Evolutionary conservation across 2,113 vertebrate genomes (phyloP).

Genomic region (Ptyas mucosa): DNA sequence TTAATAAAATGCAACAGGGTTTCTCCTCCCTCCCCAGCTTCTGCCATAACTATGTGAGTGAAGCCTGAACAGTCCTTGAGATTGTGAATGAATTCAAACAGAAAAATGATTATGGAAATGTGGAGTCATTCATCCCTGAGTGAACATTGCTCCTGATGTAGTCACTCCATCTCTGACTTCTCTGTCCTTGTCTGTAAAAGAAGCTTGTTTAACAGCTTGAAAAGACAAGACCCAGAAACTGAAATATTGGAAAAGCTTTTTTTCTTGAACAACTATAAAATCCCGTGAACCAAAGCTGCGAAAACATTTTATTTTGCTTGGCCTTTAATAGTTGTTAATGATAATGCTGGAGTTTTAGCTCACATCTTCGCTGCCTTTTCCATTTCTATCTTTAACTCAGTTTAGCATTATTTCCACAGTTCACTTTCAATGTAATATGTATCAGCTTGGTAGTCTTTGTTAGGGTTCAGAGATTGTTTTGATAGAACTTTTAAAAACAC

Average conservation of each 20-base stretch:
- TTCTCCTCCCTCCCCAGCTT: background rate
- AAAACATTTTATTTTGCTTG: background rate
- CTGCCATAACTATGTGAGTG: background rate
- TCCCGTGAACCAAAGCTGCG: background rate
- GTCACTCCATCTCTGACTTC: conserved; percentile 1
- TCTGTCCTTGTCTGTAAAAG: conserved; percentile 10
- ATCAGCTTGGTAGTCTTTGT: background rate
- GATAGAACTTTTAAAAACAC: background rate
- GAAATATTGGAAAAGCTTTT: background rate
- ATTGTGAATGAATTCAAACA: conserved; percentile 22
- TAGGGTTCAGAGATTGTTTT: background rate
- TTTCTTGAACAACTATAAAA: background rate
- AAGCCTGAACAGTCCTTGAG: conserved; percentile 17
- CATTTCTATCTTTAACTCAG: background rate
- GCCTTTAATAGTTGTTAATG: background rate
- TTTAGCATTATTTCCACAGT: background rate
- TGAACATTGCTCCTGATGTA: conserved; percentile 10
- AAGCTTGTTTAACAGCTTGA: conserved; percentile 6
- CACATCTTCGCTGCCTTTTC: background rate
- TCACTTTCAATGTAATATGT: background rate
- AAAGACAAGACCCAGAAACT: background rate
- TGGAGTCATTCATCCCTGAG: background rate
- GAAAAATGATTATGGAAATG: conserved; percentile 15
- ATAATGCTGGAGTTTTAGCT: background rate
- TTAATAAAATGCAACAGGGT: background rate